Base-by-base conservation (phyloP, 2,797 vertebrate species). In the Picus viridis region DNA sequence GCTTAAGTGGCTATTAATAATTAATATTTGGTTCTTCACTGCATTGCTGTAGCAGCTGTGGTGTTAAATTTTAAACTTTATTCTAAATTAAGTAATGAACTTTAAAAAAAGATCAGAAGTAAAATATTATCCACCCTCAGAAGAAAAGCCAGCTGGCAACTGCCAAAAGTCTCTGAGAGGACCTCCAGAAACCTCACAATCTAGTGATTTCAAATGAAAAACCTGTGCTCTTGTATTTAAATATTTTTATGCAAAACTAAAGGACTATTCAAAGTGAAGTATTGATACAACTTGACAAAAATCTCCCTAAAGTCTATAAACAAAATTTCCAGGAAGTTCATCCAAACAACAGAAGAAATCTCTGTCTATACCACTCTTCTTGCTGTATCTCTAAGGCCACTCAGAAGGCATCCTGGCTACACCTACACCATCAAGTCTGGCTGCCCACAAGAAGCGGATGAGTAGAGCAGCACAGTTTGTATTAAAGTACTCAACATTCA, bases 21-120 rank as follows among this genome's bases (percentile, higher is more conserved):
- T 72, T 10, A 62, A 86, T 88, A 77, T 74, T 87, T 86, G 17
- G 17, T 54, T 53, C 16, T 83, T 86, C 30, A 63, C 51, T 75
- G 51, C 56, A 53, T 86, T 82, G 70, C 59, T 70, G 47, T 36
- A 78, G 56, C 47, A 88, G 56, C 1, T 2, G 79, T 20, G 6
- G n/a, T 81, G 56, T 83, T 96, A 88, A 64, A 83, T 57, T 95
- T 91, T 89, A 69, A 89, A 92, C 18, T 69, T 49, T 23, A 49
- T 49, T 43, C 36, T 56, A 39, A 13, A 57, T 63, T 77, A 63
- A 53, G 43, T 74, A 77, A 80, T 32, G 29, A 91, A 80, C 30
- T 3, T 11, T 16, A 34, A 68, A 5, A 81, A 68, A n/a, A n/a
- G n/a, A 9, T 29, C 39, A 77, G 10, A 77, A 77, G 16, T 64